Evolutionary conservation across 2,888 invertebrate species (phyloP), one percentile per base, ranked within the genome.

Genomic region (Sinhomidia bicolor): DNA sequence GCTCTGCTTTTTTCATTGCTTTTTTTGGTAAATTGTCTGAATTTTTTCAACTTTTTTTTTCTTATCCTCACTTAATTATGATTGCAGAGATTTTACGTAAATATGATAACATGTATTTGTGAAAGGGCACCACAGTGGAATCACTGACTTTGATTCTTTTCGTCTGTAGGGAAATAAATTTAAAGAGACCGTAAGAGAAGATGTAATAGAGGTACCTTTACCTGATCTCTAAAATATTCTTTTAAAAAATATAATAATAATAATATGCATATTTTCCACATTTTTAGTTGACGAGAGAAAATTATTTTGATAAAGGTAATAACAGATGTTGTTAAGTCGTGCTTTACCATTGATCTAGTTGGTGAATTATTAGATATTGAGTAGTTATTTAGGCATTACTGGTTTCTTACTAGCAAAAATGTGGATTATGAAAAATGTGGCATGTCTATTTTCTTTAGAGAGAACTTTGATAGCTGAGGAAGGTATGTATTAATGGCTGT

Each of bases 301-400:
- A 57, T 78, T 68, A 47, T 79, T 88, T 74, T 71, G 88, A 83
- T 84, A 79, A 57, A 80, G 60, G 51, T 57, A 60, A 84, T 84
- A 79, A 44, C 60, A 36, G 80, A 80, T 41, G 20, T 9, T 14
- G 71, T n/a, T n/a, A n/a, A 54, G 80, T 88, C 88, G 84, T 88
- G 88, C 83, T 47, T 60, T 88, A 60, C 62, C 20, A 88, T 81
- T 88, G 88, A 88, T 88, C 88, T 84, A 88, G 84, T 84, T 88
- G 83, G 88, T 84, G 88, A 88, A 88, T 84, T 88, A 88, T 88
- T 82, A 88, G 65, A 84, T 84, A 88, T 84, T 88, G 88, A 88
- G 88, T 47, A 74, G 88, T 88, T 88, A 80, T 88, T 57, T 83
- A 54, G 14, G 44, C 14, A 71, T 51, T 79, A 32, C 44, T 60